Base-by-base conservation (phyloP, 2,888 invertebrate genomes). In the Lasius fuliginosus region DNA sequence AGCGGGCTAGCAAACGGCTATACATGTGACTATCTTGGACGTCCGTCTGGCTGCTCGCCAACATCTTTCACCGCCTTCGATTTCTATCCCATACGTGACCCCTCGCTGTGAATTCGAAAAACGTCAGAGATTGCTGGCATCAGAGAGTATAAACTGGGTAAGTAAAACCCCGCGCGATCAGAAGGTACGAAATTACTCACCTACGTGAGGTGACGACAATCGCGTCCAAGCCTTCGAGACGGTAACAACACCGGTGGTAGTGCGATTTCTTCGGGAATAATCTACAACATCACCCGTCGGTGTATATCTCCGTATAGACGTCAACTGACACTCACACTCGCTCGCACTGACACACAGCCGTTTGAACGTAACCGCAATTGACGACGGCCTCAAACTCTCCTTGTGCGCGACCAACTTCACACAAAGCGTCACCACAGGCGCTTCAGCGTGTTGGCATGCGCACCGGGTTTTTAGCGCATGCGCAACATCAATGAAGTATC, bases 31-130 rank as follows among this genome's bases (percentile, higher is more conserved):
- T 89, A 90, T 82, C 85, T 64, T 76, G 83, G 85, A 69, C n/a
- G 3, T 85, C 83, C 84, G 87, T 85, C 82, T 88, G 87, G 75
- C 84, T 90, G 89, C 88, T 88, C 88, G 87, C 89, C 87, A 88
- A 89, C 92, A 92, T 92, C 85, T 90, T 92, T 69, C 30, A 46
- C n/a, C 27, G 53, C 36, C 12, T 56, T 53, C 36, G 12, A 15
- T 23, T 15, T 53, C 33, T 68, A 23, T 53, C n/a, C 8, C 58
- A 62, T 36, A 30, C 9, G n/a, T 11, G 40, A 71, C 4, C 23
- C n/a, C 33, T 71, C 23, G 18, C 27, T n/a, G 27, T 56, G 27
- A 62, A 56, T 62, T 42, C 23, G 42, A 42, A 42, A n/a, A n/a
- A 53, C 36, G 71, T 53, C 36, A 40, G 6, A n/a, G 8, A n/a